Evolutionary conservation across 2,113 vertebrate species (phyloP).

Genomic region (Centropristis striata): DNA sequence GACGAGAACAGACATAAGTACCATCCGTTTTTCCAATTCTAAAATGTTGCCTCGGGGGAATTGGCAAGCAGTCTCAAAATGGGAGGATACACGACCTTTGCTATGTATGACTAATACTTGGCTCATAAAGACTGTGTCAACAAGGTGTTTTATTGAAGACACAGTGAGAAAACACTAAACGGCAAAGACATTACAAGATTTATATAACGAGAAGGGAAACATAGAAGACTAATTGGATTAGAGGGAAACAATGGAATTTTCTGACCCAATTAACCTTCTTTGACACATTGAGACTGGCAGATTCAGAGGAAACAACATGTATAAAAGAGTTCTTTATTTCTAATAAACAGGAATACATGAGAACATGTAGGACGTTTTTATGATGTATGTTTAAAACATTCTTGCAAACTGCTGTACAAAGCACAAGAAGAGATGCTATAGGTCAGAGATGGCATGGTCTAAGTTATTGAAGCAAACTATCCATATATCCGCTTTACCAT

Average conservation of each 20-base stretch:
- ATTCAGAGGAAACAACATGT: slow-evolving; percentile 40
- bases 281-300: slow-evolving; percentile 27
- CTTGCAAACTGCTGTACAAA: slow-evolving; percentile 77
- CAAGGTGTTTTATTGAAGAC: slow-evolving; percentile 75
- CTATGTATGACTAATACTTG: slow-evolving; percentile 80
- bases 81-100: slow-evolving; percentile 74
- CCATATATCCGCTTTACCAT: slow-evolving; percentile 66
- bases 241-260: slow-evolving; percentile 53
- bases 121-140: slow-evolving; percentile 65
- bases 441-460: slow-evolving; percentile 63
- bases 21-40: slow-evolving; percentile 60
- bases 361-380: slow-evolving; percentile 66
- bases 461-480: slow-evolving; percentile 69
- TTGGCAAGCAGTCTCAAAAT: slow-evolving; percentile 67
- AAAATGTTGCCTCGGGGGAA: slow-evolving; percentile 64
- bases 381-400: slow-evolving; percentile 61
- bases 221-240: slow-evolving; percentile 54
- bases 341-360: slow-evolving; percentile 78
- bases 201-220: slow-evolving; percentile 51
- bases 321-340: slow-evolving; percentile 82
- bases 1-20: slow-evolving; percentile 61
- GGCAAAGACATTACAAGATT: slow-evolving; percentile 52
- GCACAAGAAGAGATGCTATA: slow-evolving; percentile 53
- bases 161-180: slow-evolving; percentile 57
- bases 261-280: slow-evolving; percentile 36